Evolutionary conservation across 2,113 vertebrate genomes (phyloP).

Genomic region (Silurus glanis): DNA sequence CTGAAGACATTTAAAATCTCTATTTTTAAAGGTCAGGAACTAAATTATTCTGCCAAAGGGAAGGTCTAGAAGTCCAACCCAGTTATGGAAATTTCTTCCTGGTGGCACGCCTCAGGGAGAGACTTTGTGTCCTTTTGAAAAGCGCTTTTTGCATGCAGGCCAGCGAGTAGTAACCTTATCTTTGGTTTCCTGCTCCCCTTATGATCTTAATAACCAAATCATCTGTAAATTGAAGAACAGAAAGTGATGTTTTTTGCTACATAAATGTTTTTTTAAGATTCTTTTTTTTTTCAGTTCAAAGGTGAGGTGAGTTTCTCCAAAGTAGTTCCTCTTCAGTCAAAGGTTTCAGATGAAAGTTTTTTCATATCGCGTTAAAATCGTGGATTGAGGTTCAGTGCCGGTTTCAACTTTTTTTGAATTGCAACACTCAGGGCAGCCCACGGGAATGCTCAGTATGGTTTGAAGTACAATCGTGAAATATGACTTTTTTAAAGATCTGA

Average conservation of each 20-base stretch:
- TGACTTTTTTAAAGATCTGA: slow-evolving; percentile 23
- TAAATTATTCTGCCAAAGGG: slow-evolving; percentile 71
- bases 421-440: slow-evolving; percentile 8
- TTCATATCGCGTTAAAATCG: neutral
- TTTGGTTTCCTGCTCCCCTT: neutral
- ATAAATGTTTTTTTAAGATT: neutral
- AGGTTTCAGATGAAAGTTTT: slow-evolving; percentile 23
- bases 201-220: slow-evolving; percentile 21
- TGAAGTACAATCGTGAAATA: slow-evolving; percentile 32
- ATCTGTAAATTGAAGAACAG: slow-evolving; percentile 12
- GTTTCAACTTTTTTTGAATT: slow-evolving; percentile 25
- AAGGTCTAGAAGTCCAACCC: slow-evolving; percentile 61
- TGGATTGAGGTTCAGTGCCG: slow-evolving; percentile 7
- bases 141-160: slow-evolving; percentile 32
- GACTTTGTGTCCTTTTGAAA: slow-evolving; percentile 45
- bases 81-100: slow-evolving; percentile 69
- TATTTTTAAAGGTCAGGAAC: slow-evolving; percentile 71
- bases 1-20: slow-evolving; percentile 74
- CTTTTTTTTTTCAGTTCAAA: neutral
- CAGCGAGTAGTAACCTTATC: slow-evolving; percentile 11
- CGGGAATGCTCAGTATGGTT: neutral
- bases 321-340: slow-evolving; percentile 2
- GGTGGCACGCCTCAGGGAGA: slow-evolving; percentile 61
- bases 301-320: slow-evolving; percentile 6
- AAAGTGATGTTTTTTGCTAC: neutral